These are phyloP conservation scores for Anser cygnoides DNA, from an alignment of 2,113 vertebrate genomes.

Conservation along the genomic window DNA sequence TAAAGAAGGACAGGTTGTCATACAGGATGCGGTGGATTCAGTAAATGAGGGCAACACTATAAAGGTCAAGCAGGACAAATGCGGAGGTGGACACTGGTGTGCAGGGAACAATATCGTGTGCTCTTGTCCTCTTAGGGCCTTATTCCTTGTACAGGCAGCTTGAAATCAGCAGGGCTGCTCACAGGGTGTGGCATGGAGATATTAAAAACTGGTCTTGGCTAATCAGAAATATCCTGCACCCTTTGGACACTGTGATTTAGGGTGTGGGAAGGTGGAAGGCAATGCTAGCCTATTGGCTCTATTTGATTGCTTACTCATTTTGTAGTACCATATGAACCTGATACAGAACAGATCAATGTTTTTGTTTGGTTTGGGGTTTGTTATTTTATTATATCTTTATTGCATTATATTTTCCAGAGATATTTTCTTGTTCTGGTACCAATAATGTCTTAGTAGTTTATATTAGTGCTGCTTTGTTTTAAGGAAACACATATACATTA, in stretches of 20 bases:
- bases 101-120: not conserved
- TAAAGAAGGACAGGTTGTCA: not conserved
- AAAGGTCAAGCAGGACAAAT: not conserved
- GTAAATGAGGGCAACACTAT: not conserved
- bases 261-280: not conserved
- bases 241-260: not conserved
- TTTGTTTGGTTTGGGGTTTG: not conserved
- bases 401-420: not conserved
- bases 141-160: not conserved
- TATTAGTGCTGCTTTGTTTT: not conserved
- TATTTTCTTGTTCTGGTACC: not conserved
- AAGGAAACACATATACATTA: not conserved
- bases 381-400: not conserved
- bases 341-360: not conserved
- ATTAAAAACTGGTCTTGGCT: not conserved
- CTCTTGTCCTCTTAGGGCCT: fast-evolving
- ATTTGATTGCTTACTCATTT: not conserved
- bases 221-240: not conserved
- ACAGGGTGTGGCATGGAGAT: not conserved
- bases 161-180: not conserved
- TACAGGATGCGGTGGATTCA: not conserved
- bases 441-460: not conserved
- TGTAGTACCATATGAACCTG: not conserved
- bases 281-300: not conserved
- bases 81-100: fast-evolving